Evolutionary conservation across 2,797 vertebrate species (phyloP), one percentile per base, ranked within the genome.

Genomic region (Caiman crocodilus): DNA sequence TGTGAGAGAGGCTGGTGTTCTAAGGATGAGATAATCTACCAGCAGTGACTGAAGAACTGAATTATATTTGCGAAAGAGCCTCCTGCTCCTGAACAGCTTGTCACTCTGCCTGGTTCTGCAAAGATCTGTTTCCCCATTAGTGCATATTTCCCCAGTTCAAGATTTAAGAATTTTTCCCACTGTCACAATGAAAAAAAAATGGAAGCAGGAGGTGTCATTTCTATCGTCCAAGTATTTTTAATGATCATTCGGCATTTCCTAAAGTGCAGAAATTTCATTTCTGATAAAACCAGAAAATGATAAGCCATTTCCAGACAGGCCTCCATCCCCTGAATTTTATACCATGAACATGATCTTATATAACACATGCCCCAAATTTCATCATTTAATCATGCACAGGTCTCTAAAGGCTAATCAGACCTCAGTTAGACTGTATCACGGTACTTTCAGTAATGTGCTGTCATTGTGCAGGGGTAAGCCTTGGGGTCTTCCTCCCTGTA

Each of bases 341-440:
- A 28, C 79, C 82, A 81, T 89, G 69, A 92, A 92, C 84, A 90
- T 94, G 95, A 95, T 93, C 83, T 93, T 64, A 73, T 85, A 89
- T 30, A 71, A 76, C 16, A 59, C 69, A 21, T 59, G 88, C 61
- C 89, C 90, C 87, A 79, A 42, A 95, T 94, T 93, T 96, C 92
- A 80, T 5, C 94, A 95, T 96, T 50, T 96, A 93, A 95, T 90
- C 96, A 92, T 67, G 86, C 35, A 30, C 86, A 79, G 95, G 91
- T 90, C 93, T 92, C 79, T 96, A 96, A 82, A 73, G 95, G 91
- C 93, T 96, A 96, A 95, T 96, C 96, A 84, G 82, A 80, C 87
- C 95, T 94, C 79, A 50, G 94, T 97, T 94, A 94, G 96, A 95
- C 96, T 95, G 92, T 95, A 90, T 95, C 96, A 76, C 76, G 87